phyloP scores from a whole-genome alignment of 1,140 invertebrate genomes.

The Chrysomallon squamiferum region DNA sequence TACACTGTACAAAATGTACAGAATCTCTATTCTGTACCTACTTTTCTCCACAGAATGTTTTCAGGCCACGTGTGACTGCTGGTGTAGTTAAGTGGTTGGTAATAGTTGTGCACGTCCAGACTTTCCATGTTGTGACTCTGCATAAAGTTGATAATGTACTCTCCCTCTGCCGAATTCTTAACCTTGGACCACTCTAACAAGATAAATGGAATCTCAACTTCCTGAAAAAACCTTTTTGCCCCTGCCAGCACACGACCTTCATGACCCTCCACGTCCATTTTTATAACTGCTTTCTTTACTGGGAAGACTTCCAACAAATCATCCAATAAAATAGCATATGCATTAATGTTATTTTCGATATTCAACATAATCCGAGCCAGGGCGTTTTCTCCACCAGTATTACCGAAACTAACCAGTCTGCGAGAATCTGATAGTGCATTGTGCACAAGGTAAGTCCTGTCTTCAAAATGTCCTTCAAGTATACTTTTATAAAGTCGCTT shows the following conservation, averaged over 20 bases:
- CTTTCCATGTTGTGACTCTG: too few species aligned
- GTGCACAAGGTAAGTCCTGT: constrained; percentile 31
- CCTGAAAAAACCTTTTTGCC: constrained; percentile 17
- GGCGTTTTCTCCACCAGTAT: too few species aligned
- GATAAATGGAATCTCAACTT: constrained; percentile 14
- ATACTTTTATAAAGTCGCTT: constrained; percentile 31
- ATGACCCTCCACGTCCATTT: constrained; percentile 27
- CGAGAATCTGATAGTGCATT: constrained; percentile 40
- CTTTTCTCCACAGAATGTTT: too few species aligned
- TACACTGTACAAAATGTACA: too few species aligned
- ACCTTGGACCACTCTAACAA: constrained; percentile 29
- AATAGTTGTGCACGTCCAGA: too few species aligned
- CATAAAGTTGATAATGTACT: too few species aligned
- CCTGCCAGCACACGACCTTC: constrained; percentile 21
- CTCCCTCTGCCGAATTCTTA: too few species aligned
- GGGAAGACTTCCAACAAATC: constrained; percentile 19
- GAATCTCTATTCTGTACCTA: too few species aligned
- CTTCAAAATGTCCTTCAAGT: constrained; percentile 21
- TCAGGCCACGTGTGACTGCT: too few species aligned
- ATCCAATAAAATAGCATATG: constrained; percentile 13
- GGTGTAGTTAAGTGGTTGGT: too few species aligned
- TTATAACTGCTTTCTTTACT: constrained; percentile 20
- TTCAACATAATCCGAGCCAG: too few species aligned
- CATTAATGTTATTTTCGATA: not conserved
- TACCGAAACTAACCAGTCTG: too few species aligned